phyloP scores from a whole-genome alignment of 1,140 invertebrate species.

The Drosophila sp. region DNA sequence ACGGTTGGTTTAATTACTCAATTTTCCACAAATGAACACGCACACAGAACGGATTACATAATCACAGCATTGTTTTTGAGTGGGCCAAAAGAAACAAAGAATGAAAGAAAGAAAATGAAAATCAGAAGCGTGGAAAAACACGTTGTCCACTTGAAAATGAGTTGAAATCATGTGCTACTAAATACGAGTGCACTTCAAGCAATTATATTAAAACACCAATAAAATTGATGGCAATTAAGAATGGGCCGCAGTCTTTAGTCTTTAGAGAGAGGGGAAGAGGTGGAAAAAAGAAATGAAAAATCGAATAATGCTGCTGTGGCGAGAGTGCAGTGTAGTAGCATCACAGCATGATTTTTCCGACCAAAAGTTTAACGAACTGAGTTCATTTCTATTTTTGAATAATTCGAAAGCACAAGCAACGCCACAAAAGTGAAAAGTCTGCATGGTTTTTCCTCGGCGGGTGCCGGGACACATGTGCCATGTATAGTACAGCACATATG shows the following conservation, averaged over 20 bases:
- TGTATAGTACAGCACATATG: slow-evolving; percentile 24
- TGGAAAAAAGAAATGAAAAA: slow-evolving; percentile 24
- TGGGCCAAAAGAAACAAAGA: slow-evolving; percentile 14
- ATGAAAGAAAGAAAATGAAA: slow-evolving; percentile 6
- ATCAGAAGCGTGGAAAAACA: slow-evolving; percentile 71
- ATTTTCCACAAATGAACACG: slow-evolving; percentile 13
- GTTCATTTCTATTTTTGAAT: slow-evolving; percentile 85
- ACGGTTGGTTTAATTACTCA: slow-evolving; percentile 48
- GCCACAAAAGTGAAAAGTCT: slow-evolving; percentile 75
- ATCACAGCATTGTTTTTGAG: slow-evolving; percentile 56
- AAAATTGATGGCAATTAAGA: slow-evolving; percentile 60
- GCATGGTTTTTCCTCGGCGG: slow-evolving; percentile 59
- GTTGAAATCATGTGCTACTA: slow-evolving; percentile 38
- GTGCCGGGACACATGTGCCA: slow-evolving; percentile 60
- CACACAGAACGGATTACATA: slow-evolving; percentile 68
- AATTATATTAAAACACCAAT: slow-evolving; percentile 43
- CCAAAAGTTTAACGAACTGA: slow-evolving; percentile 85
- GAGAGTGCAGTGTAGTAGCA: slow-evolving; percentile 24
- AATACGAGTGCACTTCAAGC: slow-evolving; percentile 42
- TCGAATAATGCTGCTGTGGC: slow-evolving; percentile 44
- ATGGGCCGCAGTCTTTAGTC: slow-evolving; percentile 18
- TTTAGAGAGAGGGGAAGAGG: not conserved
- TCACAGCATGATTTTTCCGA: slow-evolving; percentile 70
- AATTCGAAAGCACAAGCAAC: slow-evolving; percentile 67
- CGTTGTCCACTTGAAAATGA: slow-evolving; percentile 63